Evolutionary conservation across 2,888 invertebrate species (phyloP).

Genomic region (Beris morrisii): DNA sequence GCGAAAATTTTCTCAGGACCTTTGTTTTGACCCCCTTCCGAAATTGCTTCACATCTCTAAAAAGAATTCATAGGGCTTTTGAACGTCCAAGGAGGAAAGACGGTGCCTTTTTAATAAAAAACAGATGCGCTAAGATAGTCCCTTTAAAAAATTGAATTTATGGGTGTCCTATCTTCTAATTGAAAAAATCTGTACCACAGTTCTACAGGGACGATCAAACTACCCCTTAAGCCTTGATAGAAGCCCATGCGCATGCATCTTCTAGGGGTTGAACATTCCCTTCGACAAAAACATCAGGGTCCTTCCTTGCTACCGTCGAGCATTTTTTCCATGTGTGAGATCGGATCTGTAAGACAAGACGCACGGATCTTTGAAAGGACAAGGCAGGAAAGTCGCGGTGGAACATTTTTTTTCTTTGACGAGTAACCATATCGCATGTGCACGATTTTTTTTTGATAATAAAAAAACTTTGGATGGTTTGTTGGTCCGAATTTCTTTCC

Average conservation of each 20-base stretch:
- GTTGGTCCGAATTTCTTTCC: constrained; percentile 18
- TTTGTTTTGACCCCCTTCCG: constrained; percentile 30
- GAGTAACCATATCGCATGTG: constrained; percentile 27
- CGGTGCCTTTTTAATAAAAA: constrained; percentile 18
- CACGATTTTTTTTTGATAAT: constrained; percentile 8
- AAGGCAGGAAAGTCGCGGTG: constrained; percentile 2
- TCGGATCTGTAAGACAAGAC: not conserved
- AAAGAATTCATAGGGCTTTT: constrained; percentile 2
- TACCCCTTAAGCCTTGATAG: constrained; percentile 15
- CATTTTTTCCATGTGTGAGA: constrained; percentile 5
- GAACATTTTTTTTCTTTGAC: constrained; percentile 5
- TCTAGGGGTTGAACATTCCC: constrained; percentile 9
- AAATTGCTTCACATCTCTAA: constrained; percentile 20
- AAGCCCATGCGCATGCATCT: constrained; percentile 4
- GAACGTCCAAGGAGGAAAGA: not conserved
- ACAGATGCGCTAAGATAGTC: constrained; percentile 30
- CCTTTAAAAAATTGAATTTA: constrained; percentile 3
- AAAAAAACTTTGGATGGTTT: not conserved
- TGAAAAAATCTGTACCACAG: constrained; percentile 12
- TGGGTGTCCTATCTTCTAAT: constrained; percentile 29
- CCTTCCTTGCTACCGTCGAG: constrained; percentile 9
- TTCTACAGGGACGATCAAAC: constrained; percentile 21
- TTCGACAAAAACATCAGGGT: constrained; percentile 12
- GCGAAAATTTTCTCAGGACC: constrained; percentile 31
- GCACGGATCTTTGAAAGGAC: constrained; percentile 4